These are phyloP conservation scores for Syrphus vitripennis DNA, from an alignment of 2,888 invertebrate genomes.

Conservation along the genomic window DNA sequence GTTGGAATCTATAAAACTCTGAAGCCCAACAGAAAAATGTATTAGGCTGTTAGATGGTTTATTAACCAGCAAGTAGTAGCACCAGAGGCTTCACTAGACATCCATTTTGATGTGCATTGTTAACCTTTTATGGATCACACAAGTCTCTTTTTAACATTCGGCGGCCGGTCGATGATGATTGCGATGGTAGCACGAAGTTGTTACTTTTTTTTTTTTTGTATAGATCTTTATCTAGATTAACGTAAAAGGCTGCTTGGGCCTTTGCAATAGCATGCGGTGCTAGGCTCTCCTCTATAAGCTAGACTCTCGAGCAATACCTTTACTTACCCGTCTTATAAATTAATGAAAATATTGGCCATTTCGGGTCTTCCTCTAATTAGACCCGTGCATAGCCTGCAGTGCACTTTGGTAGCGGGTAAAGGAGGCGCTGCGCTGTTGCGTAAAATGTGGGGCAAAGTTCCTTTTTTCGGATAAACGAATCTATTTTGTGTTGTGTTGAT, in stretches of 20 bases:
- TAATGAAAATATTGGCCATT: conserved; percentile 69
- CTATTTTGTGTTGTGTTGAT: conserved; percentile 6
- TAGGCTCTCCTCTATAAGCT: background rate
- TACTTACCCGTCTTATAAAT: conserved; percentile 54
- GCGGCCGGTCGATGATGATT: conserved; percentile 56
- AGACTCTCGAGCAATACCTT: background rate
- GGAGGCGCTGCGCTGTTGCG: conserved; percentile 66
- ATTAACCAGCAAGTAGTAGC: conserved; percentile 63
- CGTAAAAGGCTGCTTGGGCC: conserved; percentile 53
- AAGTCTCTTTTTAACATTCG: conserved; percentile 52
- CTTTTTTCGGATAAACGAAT: conserved; percentile 29
- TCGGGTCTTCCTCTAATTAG: conserved; percentile 67
- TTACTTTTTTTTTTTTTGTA: conserved; percentile 40
- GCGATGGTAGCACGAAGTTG: conserved; percentile 48
- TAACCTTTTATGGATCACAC: conserved; percentile 69
- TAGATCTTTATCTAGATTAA: conserved; percentile 70
- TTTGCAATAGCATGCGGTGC: conserved; percentile 6
- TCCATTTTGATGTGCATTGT: conserved; percentile 71
- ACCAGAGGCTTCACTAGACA: conserved; percentile 44
- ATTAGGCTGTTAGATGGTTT: conserved; percentile 69
- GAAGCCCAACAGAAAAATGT: conserved; percentile 48
- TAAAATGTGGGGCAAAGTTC: conserved; percentile 68
- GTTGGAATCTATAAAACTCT: background rate
- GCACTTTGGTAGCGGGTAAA: background rate
- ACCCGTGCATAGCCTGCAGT: conserved; percentile 6